Evolutionary conservation across 2,797 vertebrate species (phyloP), one percentile per base, ranked within the genome.

Genomic region (Falco peregrinus): DNA sequence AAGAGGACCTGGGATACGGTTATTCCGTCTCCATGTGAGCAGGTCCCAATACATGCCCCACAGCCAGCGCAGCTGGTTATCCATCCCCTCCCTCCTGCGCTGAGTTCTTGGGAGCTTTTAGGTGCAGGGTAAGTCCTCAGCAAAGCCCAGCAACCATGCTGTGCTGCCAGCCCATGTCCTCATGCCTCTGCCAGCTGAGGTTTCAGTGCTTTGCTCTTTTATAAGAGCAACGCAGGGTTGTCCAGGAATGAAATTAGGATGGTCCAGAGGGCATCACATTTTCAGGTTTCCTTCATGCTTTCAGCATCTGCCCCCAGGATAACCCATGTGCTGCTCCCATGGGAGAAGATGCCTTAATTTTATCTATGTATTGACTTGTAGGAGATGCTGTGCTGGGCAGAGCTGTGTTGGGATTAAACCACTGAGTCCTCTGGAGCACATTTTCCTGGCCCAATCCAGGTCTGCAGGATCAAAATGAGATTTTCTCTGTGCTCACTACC

Each of bases 281-380:
- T 8, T 65, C 41, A 24, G 35, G 10, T 41, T 37, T 41, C n/a
- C 31, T 31, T 0, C 0, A 18, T 43, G 39, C 47, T 74, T 48
- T 68, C 1, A 0, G 48, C 51, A 28, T 4, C 60, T 68, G 43
- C 43, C 7, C 56, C 65, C 1, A 2, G 57, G 61, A 63, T 71
- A 57, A 31, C 31, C 79, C 9, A 0, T 4, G 88, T 0, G 1
- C 84, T 43, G 41, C 54, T 84, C 54, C 89, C 6, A 1, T 0
- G 2, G 48, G 31, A 15, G 29, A n/a, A 85, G 71, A 33, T 7
- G 3, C 65, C 61, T 81, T 28, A 0, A 0, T 74, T 59, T 67
- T 18, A 39, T 37, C 7, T 0, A 1, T 0, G 13, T 10, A 28
- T 31, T 56, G 43, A 7, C 29, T 53, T 5, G 3, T 0, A 6